Conservation (phyloP, 2,797 vertebrate species). For the Clarias platycephalus region DNA sequence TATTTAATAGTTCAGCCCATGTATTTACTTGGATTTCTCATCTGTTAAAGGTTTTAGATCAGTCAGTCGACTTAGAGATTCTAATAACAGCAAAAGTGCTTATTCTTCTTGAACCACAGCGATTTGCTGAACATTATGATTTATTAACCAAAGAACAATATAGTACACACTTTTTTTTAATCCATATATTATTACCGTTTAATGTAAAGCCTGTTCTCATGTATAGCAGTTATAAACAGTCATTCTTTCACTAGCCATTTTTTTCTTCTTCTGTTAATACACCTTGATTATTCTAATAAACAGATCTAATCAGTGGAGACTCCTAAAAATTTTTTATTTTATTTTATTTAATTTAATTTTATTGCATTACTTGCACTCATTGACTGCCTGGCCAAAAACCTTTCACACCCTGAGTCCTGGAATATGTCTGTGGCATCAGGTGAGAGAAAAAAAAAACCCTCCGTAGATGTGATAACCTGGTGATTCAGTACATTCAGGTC, state of each 20-base stretch:
- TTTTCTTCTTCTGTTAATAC: not conserved
- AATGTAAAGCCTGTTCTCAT: not conserved
- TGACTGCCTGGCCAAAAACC: no score
- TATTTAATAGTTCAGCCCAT: no score
- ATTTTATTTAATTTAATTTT: no score
- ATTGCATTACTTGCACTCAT: no score
- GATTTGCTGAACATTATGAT: not conserved
- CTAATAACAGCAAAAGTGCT: not conserved
- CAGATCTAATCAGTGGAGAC: not conserved
- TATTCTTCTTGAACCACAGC: not conserved
- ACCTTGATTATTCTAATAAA: not conserved
- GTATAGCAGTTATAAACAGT: not conserved
- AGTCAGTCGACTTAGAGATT: not conserved
- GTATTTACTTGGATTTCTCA: not conserved
- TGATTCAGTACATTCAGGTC: no score
- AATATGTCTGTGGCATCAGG: no score
- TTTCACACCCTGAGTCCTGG: no score
- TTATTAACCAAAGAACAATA: not conserved
- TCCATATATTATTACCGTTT: not conserved
- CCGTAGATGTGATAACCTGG: no score
- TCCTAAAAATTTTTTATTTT: not conserved
- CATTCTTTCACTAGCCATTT: not conserved
- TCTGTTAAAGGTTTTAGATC: not conserved
- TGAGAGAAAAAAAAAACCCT: no score
- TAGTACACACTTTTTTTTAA: not conserved